Percentiles rank a stretch among this genome's conserved stretches.
These are phyloP conservation scores for Blastobasis lacticolella DNA, from an alignment of 2,888 invertebrate genomes.

Conservation along the genomic window DNA sequence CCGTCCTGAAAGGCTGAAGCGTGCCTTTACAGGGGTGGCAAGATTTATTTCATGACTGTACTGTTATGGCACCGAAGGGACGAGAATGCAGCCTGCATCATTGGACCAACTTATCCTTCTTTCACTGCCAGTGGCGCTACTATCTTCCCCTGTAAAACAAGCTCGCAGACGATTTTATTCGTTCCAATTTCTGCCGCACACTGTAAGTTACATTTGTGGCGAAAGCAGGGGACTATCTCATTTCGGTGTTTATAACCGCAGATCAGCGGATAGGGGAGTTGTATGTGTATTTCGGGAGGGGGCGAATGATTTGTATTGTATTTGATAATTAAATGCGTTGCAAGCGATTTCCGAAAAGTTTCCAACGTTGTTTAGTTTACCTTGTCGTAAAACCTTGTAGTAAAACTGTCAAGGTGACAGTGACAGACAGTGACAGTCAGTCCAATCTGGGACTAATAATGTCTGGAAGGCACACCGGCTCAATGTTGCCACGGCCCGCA, in stretches of 20 bases:
- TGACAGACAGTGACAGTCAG: no score
- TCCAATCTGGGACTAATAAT: no score
- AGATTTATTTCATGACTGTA: constrained; percentile 69
- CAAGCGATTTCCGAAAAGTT: not conserved
- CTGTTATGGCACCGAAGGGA: constrained; percentile 67
- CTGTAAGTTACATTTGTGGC: constrained; percentile 2
- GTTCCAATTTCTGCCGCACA: not conserved
- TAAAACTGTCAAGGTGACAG: no score
- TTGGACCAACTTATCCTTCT: no score
- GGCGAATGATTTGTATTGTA: not conserved
- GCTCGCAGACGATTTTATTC: constrained; percentile 11
- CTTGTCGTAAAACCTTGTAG: no score
- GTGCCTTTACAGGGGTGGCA: constrained; percentile 50
- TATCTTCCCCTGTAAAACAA: no score
- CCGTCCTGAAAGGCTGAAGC: constrained; percentile 53
- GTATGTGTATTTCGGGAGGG: not conserved
- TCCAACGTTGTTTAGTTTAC: no score
- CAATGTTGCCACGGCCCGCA: no score
- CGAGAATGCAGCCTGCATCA: constrained; percentile 55
- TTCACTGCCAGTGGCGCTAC: no score
- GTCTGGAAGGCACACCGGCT: no score
- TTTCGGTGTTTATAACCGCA: constrained; percentile 47
- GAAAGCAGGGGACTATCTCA: constrained; percentile 20
- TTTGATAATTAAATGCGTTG: not conserved
- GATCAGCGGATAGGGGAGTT: constrained; percentile 45